Base-by-base conservation (phyloP, 2,888 invertebrate genomes). In the Athalia rosae region DNA sequence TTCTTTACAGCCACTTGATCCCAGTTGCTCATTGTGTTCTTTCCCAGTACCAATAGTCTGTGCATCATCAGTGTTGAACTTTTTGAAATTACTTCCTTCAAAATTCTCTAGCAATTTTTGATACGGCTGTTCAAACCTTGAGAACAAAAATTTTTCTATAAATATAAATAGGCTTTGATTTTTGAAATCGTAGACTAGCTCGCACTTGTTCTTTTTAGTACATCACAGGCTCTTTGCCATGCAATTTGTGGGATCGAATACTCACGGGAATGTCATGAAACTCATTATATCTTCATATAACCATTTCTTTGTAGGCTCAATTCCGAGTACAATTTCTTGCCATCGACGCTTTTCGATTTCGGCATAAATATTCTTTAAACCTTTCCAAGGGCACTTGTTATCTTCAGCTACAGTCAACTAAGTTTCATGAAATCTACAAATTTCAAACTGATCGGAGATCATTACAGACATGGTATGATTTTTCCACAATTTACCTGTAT, bases 371-470 rank as follows among this genome's bases (percentile, higher is more conserved):
- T 74, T 74, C 50, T 74, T 74, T 7, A 74, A 48, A 11, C 61
- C 61, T 62, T 61, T 59, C 61, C 61, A 74, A 41, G 74, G 74
- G 4, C 74, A 47, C 53, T 74, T 74, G 48, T 61, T 74, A 74
- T 74, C 74, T n/a, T 61, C 11, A 3, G 58, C 73, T 74, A 48
- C 1, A 48, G 11, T 4, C n/a, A 45, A 58, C n/a, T 13, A 28
- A 50, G 6, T 6, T 59, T 59, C 6, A 47, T 47, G 50, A 50
- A 67, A 62, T 62, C 8, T 8, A 5, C 0, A 8, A 62, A 62
- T 15, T 6, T 9, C 11, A 4, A 8, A 11, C 4, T 1, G 8
- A 2, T 61, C 8, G 9, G 28, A 41, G 48, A 1, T 47, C 15
- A n/a, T 1, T 9, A 63, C 2, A 8, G 62, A 11, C 9, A 63